phyloP scores from a whole-genome alignment of 1,140 invertebrate species.

The Drosophila kurseongensis region DNA sequence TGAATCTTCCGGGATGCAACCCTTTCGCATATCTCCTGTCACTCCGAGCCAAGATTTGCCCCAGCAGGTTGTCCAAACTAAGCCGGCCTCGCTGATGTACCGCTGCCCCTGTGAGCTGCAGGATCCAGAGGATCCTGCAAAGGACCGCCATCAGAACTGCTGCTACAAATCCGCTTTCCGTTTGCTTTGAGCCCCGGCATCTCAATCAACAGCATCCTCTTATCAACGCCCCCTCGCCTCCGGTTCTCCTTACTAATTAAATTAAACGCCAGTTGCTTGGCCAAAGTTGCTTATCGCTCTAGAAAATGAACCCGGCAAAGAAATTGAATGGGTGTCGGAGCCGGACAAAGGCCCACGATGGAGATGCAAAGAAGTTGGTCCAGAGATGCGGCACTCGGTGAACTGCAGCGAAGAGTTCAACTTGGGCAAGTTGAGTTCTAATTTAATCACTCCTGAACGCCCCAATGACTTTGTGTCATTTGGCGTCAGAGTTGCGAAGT shows the following conservation, averaged over 20 bases:
- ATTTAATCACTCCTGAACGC: constrained; percentile 67
- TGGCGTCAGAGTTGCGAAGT: constrained; percentile 26
- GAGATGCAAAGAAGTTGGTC: constrained; percentile 58
- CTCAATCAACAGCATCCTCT: constrained; percentile 51
- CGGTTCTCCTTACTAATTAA: constrained; percentile 61
- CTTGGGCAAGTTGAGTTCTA: constrained; percentile 55
- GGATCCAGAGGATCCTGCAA: constrained; percentile 11
- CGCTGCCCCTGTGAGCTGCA: constrained; percentile 36
- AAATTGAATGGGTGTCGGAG: constrained; percentile 38
- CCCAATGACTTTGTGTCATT: constrained; percentile 65
- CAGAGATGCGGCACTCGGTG: constrained; percentile 6
- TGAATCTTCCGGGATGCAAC: constrained; percentile 11
- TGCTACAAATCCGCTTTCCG: constrained; percentile 61
- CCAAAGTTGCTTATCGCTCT: constrained; percentile 62
- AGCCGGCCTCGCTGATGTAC: constrained; percentile 31
- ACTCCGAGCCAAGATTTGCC: constrained; percentile 1
- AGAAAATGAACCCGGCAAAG: constrained; percentile 15
- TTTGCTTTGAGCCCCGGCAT: constrained; percentile 59
- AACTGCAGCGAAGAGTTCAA: constrained; percentile 29
- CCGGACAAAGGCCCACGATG: constrained; percentile 30
- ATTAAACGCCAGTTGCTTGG: constrained; percentile 63
- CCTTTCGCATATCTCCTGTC: constrained; percentile 9
- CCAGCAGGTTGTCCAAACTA: constrained; percentile 30
- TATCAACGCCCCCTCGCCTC: constrained; percentile 17
- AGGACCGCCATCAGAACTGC: constrained; percentile 32